Percentiles rank a stretch among this genome's conserved stretches.
These are phyloP conservation scores for Herminia tarsipennalis DNA, from an alignment of 2,888 invertebrate genomes.

Conservation along the genomic window DNA sequence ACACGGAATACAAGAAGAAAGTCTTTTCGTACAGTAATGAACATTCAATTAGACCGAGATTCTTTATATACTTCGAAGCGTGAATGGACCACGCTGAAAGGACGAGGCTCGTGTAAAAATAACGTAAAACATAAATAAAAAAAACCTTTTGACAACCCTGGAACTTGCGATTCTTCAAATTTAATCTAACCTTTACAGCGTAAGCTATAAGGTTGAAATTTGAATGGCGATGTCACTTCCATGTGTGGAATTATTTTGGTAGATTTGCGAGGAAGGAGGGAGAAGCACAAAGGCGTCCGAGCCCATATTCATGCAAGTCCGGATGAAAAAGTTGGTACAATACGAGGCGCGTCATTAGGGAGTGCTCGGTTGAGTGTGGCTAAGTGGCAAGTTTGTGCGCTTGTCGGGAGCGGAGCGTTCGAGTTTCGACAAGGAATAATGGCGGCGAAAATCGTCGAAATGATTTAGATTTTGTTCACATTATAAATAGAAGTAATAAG, in stretches of 20 bases:
- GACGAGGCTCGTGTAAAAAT: conserved; percentile 57
- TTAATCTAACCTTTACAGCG: background rate
- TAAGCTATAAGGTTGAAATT: conserved; percentile 16
- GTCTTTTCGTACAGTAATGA: conserved; percentile 43
- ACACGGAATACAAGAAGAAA: conserved; percentile 50
- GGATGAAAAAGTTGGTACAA: conserved; percentile 70
- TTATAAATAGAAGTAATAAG: background rate
- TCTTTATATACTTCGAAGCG: conserved; percentile 49
- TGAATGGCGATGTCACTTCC: background rate
- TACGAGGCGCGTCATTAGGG: conserved; percentile 65
- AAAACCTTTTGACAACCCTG: conserved; percentile 32
- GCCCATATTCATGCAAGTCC: conserved; percentile 66
- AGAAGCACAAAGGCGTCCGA: conserved; percentile 54
- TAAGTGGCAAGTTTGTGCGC: conserved; percentile 64
- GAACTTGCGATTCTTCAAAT: background rate
- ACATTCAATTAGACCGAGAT: conserved; percentile 50
- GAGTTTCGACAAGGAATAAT: conserved; percentile 34
- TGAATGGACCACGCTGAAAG: conserved; percentile 57
- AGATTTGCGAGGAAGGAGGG: conserved; percentile 45
- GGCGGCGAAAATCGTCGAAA: conserved; percentile 16
- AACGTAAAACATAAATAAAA: conserved; percentile 60
- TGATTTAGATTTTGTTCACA: conserved; percentile 14
- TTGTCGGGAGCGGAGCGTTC: conserved; percentile 28
- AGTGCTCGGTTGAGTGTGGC: conserved; percentile 48
- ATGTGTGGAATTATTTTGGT: conserved; percentile 14